A percentile compares a stretch with the other conserved stretches of the same genome.
Evolutionary conservation across 2,888 invertebrate genomes (phyloP).

Genomic region (Plagodis dolabraria): DNA sequence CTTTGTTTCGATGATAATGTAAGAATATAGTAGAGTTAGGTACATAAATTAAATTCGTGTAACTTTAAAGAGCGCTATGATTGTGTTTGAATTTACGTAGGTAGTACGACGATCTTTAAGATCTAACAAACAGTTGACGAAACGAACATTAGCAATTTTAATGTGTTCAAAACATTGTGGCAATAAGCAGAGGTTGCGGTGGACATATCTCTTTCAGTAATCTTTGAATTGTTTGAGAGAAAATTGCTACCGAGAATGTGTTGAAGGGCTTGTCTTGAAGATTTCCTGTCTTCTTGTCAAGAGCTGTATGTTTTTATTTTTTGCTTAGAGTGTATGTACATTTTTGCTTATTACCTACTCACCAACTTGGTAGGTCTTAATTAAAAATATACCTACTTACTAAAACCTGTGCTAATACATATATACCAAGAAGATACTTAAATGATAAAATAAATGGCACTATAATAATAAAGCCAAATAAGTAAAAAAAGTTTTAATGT

Average conservation of each 20-base stretch:
- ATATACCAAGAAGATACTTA: no score
- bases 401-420: no score
- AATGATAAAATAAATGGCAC: no score
- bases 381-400: no score
- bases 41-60: no score
- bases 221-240: conserved; percentile 40
- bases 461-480: no score
- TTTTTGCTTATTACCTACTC: neutral
- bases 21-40: no score
- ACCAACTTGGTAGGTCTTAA: no score
- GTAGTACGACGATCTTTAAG: conserved; percentile 41
- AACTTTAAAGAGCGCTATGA: no score
- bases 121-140: conserved; percentile 42
- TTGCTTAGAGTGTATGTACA: neutral
- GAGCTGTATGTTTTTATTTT: neutral
- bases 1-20: no score
- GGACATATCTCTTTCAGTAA: conserved; percentile 44
- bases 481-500: no score
- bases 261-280: conserved; percentile 24
- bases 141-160: conserved; percentile 54
- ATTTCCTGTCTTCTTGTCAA: conserved; percentile 20
- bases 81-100: conserved; percentile 10
- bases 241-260: conserved; percentile 23
- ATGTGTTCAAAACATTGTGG: conserved; percentile 52
- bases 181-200: conserved; percentile 36